Evolutionary conservation across 2,113 vertebrate species (phyloP).

Genomic region (Eurystomus gularis): DNA sequence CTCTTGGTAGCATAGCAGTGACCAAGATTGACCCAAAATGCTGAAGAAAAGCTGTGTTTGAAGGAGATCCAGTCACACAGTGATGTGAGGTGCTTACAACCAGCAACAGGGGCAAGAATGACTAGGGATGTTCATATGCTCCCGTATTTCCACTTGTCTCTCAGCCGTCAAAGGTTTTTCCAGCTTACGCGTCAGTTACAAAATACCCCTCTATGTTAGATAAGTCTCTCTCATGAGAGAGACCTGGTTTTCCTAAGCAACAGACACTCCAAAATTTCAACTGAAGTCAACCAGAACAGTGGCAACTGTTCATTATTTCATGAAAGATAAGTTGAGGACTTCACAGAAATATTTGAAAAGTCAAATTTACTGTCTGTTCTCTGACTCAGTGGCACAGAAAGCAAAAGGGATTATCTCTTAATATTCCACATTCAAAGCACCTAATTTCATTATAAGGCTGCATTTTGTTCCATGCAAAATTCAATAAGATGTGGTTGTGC

Average conservation of each 20-base stretch:
- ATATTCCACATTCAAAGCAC: not conserved
- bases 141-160: not conserved
- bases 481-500: not conserved
- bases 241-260: not conserved
- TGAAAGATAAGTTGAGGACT: not conserved
- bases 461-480: conserved; percentile 15
- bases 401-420: not conserved
- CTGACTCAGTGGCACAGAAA: not conserved
- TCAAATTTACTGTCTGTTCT: not conserved
- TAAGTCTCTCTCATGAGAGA: not conserved
- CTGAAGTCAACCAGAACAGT: not conserved
- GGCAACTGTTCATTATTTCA: not conserved
- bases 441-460: not conserved
- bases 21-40: not conserved
- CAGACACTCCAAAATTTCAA: not conserved
- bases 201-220: not conserved
- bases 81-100: not conserved
- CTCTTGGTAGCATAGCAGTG: not conserved
- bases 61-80: not conserved
- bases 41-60: not conserved
- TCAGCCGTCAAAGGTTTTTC: not conserved
- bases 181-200: not conserved
- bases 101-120: not conserved
- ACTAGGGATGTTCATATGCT: not conserved
- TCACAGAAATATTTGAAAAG: not conserved